These are phyloP conservation scores for Protaetia brevitarsis DNA, from an alignment of 1,140 invertebrate genomes.

Conservation along the genomic window DNA sequence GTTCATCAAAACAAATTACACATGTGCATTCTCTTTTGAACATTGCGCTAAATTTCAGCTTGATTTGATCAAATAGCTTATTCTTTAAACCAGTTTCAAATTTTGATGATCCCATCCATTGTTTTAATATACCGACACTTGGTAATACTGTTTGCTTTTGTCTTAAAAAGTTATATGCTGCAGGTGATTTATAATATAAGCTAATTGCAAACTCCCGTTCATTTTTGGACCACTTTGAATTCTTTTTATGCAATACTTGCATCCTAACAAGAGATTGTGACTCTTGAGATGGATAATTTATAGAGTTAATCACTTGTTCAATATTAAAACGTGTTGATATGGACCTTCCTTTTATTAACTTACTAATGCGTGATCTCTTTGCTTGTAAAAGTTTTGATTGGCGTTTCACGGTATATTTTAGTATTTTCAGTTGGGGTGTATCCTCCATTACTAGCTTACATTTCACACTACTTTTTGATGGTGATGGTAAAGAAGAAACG, in stretches of 20 bases:
- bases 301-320: background rate
- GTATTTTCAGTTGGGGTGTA: background rate
- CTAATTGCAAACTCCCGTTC: conserved; percentile 14
- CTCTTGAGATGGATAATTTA: background rate
- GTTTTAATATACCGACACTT: background rate
- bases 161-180: conserved; percentile 24
- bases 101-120: conserved; percentile 19
- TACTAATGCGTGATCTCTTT: no score
- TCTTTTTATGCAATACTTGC: conserved; percentile 5
- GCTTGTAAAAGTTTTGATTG: no score
- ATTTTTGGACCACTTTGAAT: background rate
- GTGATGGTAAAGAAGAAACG: background rate
- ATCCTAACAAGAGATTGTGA: conserved; percentile 15
- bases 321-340: background rate
- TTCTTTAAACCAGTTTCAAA: conserved; percentile 16
- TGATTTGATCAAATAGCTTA: conserved; percentile 19
- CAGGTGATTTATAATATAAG: conserved; percentile 23
- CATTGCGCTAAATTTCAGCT: conserved; percentile 24
- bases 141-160: conserved; percentile 23
- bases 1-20: conserved; percentile 26
- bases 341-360: background rate
- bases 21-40: conserved; percentile 22
- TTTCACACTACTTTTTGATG: background rate
- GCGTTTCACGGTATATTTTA: no score
- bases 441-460: background rate